Evolutionary conservation across 1,140 invertebrate genomes (phyloP).

Genomic region (Brachionus sp.): DNA sequence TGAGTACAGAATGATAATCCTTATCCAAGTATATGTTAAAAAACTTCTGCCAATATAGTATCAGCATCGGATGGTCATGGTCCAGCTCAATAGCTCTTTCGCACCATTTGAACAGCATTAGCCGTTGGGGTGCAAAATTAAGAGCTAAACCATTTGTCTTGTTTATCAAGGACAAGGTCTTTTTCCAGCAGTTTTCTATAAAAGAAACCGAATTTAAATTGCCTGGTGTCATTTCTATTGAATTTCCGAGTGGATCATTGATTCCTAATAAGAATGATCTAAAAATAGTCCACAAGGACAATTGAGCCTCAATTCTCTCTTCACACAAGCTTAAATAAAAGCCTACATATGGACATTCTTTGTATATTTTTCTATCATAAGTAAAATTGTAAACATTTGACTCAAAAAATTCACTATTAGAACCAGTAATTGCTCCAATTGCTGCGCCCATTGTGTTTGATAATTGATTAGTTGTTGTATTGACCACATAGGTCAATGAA

Average conservation of each 20-base stretch:
- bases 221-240: neutral
- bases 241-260: neutral
- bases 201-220: slow-evolving; percentile 27
- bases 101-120: slow-evolving; percentile 62
- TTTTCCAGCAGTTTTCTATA: slow-evolving; percentile 22
- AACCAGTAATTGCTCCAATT: neutral
- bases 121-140: slow-evolving; percentile 22
- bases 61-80: slow-evolving; percentile 68
- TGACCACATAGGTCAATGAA: slow-evolving; percentile 13
- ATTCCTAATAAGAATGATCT: slow-evolving; percentile 4
- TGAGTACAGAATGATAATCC: slow-evolving; percentile 47
- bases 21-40: slow-evolving; percentile 70
- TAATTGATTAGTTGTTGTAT: neutral
- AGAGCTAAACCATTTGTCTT: neutral
- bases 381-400: slow-evolving; percentile 21
- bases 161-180: neutral
- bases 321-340: slow-evolving; percentile 42
- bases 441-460: slow-evolving; percentile 6
- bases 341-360: slow-evolving; percentile 37
- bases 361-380: slow-evolving; percentile 32
- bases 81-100: slow-evolving; percentile 72
- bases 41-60: slow-evolving; percentile 75
- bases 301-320: slow-evolving; percentile 26
- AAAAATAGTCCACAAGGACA: slow-evolving; percentile 12
- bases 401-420: slow-evolving; percentile 26